These are phyloP conservation scores for Meta bourneti DNA, from an alignment of 2,888 invertebrate species.

Conservation along the genomic window DNA sequence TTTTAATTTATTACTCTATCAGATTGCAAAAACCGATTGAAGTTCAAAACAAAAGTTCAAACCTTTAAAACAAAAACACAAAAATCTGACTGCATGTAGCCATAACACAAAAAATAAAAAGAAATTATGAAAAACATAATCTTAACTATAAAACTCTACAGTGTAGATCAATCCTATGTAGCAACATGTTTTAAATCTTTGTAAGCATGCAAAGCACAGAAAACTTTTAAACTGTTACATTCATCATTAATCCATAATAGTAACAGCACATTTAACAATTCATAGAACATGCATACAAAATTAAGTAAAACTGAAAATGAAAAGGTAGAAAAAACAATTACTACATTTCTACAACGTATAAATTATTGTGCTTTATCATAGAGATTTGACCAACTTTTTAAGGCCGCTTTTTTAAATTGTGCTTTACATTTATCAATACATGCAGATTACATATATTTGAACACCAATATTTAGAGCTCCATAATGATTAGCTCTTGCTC, in stretches of 20 bases:
- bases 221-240: neutral
- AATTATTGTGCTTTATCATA: constrained; percentile 24
- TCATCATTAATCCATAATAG: neutral
- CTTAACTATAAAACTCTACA: neutral
- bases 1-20: no score
- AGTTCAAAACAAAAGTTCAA: no score
- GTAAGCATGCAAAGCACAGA: constrained; percentile 42
- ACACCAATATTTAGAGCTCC: neutral
- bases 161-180: neutral
- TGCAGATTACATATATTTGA: neutral
- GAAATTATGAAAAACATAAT: neutral
- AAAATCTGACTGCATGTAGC: neutral
- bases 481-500: no score
- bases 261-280: constrained; percentile 25
- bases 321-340: constrained; percentile 10
- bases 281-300: neutral
- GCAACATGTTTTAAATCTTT: neutral
- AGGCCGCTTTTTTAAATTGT: constrained; percentile 10
- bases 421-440: neutral
- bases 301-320: neutral
- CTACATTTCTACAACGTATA: constrained; percentile 3
- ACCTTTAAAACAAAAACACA: no score
- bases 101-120: neutral
- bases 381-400: constrained; percentile 15
- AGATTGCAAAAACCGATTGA: no score